Percentiles rank a stretch among this genome's conserved stretches.
These are phyloP conservation scores for Sylvilagus floridanus DNA, from an alignment of 2,797 vertebrate species.

Conservation along the genomic window DNA sequence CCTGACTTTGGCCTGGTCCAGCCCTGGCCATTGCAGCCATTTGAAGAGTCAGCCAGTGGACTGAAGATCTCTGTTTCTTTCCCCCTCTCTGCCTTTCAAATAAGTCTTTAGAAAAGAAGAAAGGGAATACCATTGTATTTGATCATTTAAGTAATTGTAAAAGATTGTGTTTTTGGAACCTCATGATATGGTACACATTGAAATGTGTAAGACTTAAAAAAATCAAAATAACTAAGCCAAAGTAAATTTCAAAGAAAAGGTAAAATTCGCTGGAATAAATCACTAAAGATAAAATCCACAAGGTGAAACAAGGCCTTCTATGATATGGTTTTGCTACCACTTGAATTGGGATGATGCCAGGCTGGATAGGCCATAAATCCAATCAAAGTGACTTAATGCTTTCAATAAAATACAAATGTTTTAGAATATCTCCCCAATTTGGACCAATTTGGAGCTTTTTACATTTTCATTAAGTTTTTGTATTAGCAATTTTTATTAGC, in stretches of 20 bases:
- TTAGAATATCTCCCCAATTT: not conserved
- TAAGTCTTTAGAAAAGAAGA: too few relatives aligned
- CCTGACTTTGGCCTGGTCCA: too few relatives aligned
- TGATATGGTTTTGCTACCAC: not conserved
- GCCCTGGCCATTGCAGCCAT: too few relatives aligned
- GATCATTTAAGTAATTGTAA: not conserved
- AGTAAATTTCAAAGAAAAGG: not conserved
- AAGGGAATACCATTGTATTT: not conserved
- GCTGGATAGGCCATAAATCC: not conserved
- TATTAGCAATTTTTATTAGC: not conserved
- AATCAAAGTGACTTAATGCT: not conserved
- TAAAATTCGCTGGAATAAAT: not conserved
- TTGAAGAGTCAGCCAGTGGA: too few relatives aligned
- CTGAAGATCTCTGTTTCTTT: too few relatives aligned
- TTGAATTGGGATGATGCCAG: not conserved
- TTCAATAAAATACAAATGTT: slow-evolving; percentile 9
- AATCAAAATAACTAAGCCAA: not conserved
- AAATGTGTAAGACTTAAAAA: not conserved
- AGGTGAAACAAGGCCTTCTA: not conserved
- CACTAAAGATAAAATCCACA: not conserved
- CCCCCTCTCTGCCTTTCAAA: too few relatives aligned
- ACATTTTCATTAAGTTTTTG: slow-evolving; percentile 35
- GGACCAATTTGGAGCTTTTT: not conserved
- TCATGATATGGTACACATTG: not conserved
- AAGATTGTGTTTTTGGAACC: not conserved